A percentile compares a stretch with the other conserved stretches of the same genome.
phyloP scores from a whole-genome alignment of 2,797 vertebrate genomes.

The Trichosurus vulpecula region DNA sequence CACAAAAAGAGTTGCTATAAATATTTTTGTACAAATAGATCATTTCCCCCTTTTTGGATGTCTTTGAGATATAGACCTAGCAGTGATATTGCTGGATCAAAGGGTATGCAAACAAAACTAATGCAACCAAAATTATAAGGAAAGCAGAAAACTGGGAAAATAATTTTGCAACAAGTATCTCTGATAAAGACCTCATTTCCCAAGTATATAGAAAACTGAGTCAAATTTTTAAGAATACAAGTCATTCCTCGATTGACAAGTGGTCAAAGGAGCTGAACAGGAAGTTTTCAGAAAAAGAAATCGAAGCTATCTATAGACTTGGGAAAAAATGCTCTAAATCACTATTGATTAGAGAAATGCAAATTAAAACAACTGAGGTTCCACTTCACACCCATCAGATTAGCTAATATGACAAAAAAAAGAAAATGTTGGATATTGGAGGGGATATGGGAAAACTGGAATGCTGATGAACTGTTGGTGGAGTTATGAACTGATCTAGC shows the following conservation, averaged over 20 bases:
- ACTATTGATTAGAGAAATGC: neutral
- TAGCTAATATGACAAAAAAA: neutral
- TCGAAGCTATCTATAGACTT: neutral
- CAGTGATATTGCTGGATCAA: neutral
- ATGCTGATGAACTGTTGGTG: neutral
- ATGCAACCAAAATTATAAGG: too few relatives aligned
- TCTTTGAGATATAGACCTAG: neutral
- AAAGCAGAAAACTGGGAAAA: neutral
- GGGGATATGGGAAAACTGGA: neutral
- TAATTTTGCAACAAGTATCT: neutral
- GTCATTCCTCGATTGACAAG: neutral
- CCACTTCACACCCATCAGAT: neutral
- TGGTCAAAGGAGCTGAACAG: neutral
- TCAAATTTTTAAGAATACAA: neutral
- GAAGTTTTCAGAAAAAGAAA: neutral
- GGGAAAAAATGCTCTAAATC: too few relatives aligned
- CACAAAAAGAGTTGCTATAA: neutral
- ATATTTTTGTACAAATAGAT: neutral
- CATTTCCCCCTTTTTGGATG: accelerated
- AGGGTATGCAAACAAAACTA: neutral
- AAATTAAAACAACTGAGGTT: neutral
- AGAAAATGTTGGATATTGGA: neutral
- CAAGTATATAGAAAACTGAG: neutral
- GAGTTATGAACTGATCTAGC: neutral
- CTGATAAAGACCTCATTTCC: neutral